phyloP scores from a whole-genome alignment of 2,888 invertebrate species.

The Selenia dentaria region DNA sequence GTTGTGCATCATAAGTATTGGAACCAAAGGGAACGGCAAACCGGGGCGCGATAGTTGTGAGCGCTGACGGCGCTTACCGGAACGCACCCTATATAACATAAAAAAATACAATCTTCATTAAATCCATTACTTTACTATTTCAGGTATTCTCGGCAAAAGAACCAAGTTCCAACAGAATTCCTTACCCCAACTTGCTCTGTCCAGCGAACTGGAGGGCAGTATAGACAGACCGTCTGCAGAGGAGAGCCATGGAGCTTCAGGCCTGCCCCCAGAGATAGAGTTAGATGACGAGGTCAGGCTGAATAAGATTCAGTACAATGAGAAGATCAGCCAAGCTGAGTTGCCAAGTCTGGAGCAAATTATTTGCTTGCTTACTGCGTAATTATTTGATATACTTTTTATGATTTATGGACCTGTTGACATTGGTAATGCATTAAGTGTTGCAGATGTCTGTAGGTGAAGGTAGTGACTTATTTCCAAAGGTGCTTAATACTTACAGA shows the following conservation, averaged over 20 bases:
- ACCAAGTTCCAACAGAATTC: constrained; percentile 94
- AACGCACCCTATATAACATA: too few species aligned
- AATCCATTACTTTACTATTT: constrained; percentile 6
- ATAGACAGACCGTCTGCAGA: constrained; percentile 71
- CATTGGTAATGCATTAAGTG: too few species aligned
- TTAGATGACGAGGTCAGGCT: constrained; percentile 95
- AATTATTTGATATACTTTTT: constrained; percentile 52
- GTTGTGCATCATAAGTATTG: too few species aligned
- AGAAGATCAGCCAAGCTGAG: constrained; percentile 75
- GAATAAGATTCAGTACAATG: constrained; percentile 89
- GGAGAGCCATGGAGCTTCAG: constrained; percentile 74
- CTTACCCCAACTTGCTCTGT: constrained; percentile 92
- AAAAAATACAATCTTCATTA: too few species aligned
- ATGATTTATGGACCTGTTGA: too few species aligned
- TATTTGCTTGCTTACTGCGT: constrained; percentile 91
- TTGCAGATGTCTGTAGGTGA: too few species aligned
- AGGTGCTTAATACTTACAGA: too few species aligned
- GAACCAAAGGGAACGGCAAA: too few species aligned
- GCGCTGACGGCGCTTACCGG: too few species aligned
- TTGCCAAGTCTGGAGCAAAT: constrained; percentile 91
- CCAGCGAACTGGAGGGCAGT: constrained; percentile 79
- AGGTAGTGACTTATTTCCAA: too few species aligned
- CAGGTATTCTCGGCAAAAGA: constrained; percentile 93
- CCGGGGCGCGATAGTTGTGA: too few species aligned
- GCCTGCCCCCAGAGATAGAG: constrained; percentile 87